A percentile compares a stretch with the other conserved stretches of the same genome.
These are phyloP conservation scores for Drosophila pegasa DNA, from an alignment of 2,888 invertebrate species.

Conservation along the genomic window DNA sequence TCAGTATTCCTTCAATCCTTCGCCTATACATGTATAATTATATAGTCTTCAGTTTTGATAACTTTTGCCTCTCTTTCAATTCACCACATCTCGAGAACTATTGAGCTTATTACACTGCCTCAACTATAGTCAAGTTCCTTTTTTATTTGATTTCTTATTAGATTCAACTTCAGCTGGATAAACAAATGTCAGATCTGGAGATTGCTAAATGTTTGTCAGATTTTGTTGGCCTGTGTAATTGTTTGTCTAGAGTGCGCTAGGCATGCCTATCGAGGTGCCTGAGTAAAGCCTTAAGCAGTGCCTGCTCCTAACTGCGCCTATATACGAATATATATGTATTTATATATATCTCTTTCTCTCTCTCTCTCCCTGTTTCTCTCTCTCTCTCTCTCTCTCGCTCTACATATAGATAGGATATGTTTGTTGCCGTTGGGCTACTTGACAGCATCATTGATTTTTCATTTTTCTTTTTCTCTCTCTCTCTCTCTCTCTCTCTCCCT, in stretches of 20 bases:
- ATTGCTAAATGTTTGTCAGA: neutral
- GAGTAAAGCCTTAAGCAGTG: neutral
- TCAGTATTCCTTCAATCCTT: no score
- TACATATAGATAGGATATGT: conserved; percentile 3
- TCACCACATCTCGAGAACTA: no score
- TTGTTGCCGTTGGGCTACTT: conserved; percentile 42
- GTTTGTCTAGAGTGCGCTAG: neutral
- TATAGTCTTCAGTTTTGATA: no score
- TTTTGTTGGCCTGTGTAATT: neutral
- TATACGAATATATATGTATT: neutral
- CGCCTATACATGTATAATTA: no score
- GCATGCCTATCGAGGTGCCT: neutral
- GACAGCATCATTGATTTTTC: conserved; percentile 80
- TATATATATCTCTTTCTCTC: neutral
- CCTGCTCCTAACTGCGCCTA: neutral
- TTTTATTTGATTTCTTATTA: no score
- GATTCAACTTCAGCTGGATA: no score
- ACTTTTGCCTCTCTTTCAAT: no score
- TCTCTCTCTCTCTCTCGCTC: no score
- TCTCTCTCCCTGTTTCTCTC: no score
- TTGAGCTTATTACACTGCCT: no score
- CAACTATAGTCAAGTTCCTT: no score
- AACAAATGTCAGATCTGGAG: no score
- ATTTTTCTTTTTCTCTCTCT: conserved; percentile 45
- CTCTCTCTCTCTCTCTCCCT: conserved; percentile 39